Percentiles rank a stretch among this genome's conserved stretches.
Conservation (phyloP, 2,888 invertebrate species). For the Drosophila ezoana region DNA sequence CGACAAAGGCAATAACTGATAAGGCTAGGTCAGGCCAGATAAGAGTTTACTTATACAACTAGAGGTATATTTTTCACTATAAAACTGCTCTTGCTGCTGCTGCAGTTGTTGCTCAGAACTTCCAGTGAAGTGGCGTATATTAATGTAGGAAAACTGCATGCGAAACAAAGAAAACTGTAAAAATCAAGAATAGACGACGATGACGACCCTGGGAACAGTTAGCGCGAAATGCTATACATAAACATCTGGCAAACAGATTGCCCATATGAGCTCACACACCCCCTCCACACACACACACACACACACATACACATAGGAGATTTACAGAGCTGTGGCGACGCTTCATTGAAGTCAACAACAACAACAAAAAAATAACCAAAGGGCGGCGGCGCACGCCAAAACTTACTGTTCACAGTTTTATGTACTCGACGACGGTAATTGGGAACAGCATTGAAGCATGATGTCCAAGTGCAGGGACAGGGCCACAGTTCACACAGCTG, state of each 20-base stretch:
- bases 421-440: conserved; percentile 35
- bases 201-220: conserved; percentile 64
- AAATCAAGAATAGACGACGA: conserved; percentile 44
- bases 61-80: conserved; percentile 27
- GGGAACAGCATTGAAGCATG: conserved; percentile 54
- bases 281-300: not conserved
- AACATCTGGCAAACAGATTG: conserved; percentile 75
- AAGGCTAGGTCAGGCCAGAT: conserved; percentile 49
- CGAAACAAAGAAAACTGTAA: conserved; percentile 53
- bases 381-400: conserved; percentile 47
- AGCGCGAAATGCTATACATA: conserved; percentile 43
- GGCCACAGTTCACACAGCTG: conserved; percentile 63
- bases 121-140: conserved; percentile 59
- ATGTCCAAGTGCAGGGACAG: conserved; percentile 57
- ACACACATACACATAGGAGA: conserved; percentile 10
- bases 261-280: conserved; percentile 10
- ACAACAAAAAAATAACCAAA: conserved; percentile 9
- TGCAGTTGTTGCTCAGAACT: conserved; percentile 30
- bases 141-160: conserved; percentile 43
- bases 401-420: conserved; percentile 50
- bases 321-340: conserved; percentile 45
- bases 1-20: conserved; percentile 68
- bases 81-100: conserved; percentile 22
- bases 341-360: conserved; percentile 39
- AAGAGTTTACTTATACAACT: conserved; percentile 32